phyloP scores from a whole-genome alignment of 53 echinoderm and acorn worm genomes.

The Actinopyga echinites region DNA sequence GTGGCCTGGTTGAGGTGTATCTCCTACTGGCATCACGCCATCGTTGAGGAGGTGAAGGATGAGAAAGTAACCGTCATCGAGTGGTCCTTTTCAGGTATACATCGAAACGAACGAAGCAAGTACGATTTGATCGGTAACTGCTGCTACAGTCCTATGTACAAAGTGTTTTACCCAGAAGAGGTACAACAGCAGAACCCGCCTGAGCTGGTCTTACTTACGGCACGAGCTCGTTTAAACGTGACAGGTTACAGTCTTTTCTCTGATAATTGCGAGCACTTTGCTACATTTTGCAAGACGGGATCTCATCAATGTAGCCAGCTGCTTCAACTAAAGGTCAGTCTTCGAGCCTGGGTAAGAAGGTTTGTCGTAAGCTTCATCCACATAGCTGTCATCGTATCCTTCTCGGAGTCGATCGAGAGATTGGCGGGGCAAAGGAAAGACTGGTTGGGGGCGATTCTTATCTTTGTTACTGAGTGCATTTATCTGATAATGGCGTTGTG shows the following conservation, averaged over 20 bases:
- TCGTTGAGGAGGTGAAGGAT: background rate
- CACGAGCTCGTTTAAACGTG: conserved; percentile 43
- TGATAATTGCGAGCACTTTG: no score
- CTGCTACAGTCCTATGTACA: conserved; percentile 42
- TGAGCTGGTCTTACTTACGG: conserved; percentile 57
- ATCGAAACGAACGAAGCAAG: background rate
- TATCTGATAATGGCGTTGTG: background rate
- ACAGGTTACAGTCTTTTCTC: conserved; percentile 43
- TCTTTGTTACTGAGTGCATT: background rate
- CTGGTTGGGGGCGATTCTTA: background rate
- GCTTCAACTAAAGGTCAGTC: background rate
- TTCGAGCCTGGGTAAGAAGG: background rate
- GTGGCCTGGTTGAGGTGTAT: conserved; percentile 46
- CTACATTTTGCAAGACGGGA: no score
- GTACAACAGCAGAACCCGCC: conserved; percentile 23
- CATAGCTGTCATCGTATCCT: background rate
- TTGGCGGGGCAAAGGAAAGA: background rate
- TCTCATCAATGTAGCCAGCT: conserved; percentile 2
- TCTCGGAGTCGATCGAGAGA: background rate
- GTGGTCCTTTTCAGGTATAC: conserved; percentile 1
- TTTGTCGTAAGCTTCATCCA: background rate
- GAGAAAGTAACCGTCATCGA: conserved; percentile 11
- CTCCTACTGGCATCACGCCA: no score
- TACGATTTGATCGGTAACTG: no score
- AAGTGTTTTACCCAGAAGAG: no score